Conservation (phyloP, 2,113 vertebrate genomes). For the Lontra canadensis region DNA sequence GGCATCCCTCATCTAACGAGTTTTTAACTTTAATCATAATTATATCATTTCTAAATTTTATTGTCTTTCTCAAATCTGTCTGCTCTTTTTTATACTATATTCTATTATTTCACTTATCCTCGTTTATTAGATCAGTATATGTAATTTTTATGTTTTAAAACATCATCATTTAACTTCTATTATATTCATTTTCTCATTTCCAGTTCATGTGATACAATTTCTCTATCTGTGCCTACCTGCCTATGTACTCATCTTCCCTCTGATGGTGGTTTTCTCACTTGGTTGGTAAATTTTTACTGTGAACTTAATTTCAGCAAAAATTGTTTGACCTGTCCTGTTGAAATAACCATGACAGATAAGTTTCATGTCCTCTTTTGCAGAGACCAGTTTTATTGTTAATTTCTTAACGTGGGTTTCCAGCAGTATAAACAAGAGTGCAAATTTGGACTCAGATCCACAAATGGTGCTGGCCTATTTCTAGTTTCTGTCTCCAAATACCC, state of each 20-base stretch:
- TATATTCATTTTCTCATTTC: constrained; percentile 18
- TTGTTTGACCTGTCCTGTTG: neutral
- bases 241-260: neutral
- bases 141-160: neutral
- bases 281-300: constrained; percentile 30
- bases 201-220: neutral
- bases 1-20: neutral
- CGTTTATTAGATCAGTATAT: neutral
- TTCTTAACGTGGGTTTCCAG: constrained; percentile 1
- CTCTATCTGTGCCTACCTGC: neutral
- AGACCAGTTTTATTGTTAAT: constrained; percentile 18
- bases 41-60: neutral
- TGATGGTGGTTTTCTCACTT: neutral
- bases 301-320: constrained; percentile 50
- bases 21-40: neutral
- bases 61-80: neutral
- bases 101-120: neutral
- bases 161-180: neutral
- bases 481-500: neutral
- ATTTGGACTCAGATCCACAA: neutral
- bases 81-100: neutral
- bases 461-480: neutral
- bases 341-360: neutral
- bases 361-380: constrained; percentile 35
- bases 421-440: neutral